A percentile compares a stretch with the other conserved stretches of the same genome.
phyloP scores from a whole-genome alignment of 2,113 vertebrate genomes.

The Upupa epops region DNA sequence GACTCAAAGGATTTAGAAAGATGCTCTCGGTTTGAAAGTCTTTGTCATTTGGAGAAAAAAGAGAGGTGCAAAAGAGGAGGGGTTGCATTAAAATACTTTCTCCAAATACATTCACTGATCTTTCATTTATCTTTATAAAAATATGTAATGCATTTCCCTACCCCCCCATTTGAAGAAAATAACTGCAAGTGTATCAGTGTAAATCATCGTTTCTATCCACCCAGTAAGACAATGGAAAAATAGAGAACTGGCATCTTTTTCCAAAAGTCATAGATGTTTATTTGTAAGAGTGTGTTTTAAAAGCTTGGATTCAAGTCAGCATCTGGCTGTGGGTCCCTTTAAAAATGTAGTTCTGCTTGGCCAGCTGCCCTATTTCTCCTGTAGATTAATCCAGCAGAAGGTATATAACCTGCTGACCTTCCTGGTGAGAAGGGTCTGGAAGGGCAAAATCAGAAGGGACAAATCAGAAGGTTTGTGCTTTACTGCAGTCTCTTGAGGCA shows the following conservation, averaged over 20 bases:
- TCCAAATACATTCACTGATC: neutral
- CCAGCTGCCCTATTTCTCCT: conserved; percentile 23
- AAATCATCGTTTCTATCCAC: neutral
- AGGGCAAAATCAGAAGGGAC: conserved; percentile 37
- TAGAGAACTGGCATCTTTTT: neutral
- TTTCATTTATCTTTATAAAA: neutral
- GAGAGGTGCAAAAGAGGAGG: neutral
- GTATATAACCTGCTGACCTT: conserved; percentile 66
- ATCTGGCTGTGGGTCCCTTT: conserved; percentile 6
- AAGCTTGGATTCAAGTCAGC: neutral
- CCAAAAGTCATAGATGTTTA: neutral
- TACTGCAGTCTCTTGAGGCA: neutral
- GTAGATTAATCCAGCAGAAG: conserved; percentile 58
- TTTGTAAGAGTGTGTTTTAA: neutral
- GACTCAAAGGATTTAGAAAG: neutral
- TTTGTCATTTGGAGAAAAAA: neutral
- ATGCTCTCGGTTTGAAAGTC: neutral
- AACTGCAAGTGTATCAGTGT: neutral
- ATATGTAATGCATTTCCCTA: neutral
- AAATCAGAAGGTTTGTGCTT: neutral
- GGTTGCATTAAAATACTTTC: neutral
- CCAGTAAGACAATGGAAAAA: neutral
- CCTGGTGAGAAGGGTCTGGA: conserved; percentile 29
- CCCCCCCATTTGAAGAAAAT: neutral
- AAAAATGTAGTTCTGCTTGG: conserved; percentile 47